Conservation (phyloP, 2,888 invertebrate genomes). For the Tachina grossa region DNA sequence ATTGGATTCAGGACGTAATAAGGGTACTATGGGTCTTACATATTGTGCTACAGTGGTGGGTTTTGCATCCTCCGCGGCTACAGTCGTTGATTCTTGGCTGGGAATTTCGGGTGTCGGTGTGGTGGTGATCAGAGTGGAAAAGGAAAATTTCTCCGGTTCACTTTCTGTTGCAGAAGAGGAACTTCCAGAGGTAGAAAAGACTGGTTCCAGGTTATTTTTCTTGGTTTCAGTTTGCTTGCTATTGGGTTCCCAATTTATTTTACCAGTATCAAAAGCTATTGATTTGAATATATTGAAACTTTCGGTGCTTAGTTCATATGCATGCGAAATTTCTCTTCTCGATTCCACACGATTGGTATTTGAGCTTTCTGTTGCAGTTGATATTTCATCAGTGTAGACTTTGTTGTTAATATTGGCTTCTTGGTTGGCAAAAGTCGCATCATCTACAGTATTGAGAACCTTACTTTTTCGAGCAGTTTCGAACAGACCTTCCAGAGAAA, state of each 20-base stretch:
- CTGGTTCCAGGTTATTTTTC: background rate
- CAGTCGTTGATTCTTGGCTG: slow-evolving; percentile 37
- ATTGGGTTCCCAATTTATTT: slow-evolving; percentile 39
- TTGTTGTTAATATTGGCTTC: slow-evolving; percentile 1
- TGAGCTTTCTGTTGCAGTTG: slow-evolving; percentile 11
- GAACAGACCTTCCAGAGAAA: slow-evolving; percentile 87
- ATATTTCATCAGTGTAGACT: background rate
- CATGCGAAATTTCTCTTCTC: background rate
- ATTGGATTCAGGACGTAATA: slow-evolving; percentile 82
- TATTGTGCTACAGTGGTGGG: slow-evolving; percentile 76
- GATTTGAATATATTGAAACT: slow-evolving; percentile 49
- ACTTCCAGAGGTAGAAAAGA: background rate
- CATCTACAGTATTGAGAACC: slow-evolving; percentile 74
- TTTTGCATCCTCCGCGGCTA: slow-evolving; percentile 48
- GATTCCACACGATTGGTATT: background rate
- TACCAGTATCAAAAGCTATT: slow-evolving; percentile 42
- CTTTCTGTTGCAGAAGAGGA: slow-evolving; percentile 5
- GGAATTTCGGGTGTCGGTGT: slow-evolving; percentile 40
- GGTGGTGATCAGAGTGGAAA: slow-evolving; percentile 10
- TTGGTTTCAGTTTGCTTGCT: slow-evolving; percentile 19
- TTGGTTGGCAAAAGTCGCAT: slow-evolving; percentile 72
- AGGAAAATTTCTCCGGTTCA: background rate
- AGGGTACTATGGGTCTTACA: slow-evolving; percentile 81
- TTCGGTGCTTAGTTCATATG: slow-evolving; percentile 17
- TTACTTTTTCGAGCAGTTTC: slow-evolving; percentile 83